Evolutionary conservation across 2,113 vertebrate genomes (phyloP).

Genomic region (Laticauda laticaudata): DNA sequence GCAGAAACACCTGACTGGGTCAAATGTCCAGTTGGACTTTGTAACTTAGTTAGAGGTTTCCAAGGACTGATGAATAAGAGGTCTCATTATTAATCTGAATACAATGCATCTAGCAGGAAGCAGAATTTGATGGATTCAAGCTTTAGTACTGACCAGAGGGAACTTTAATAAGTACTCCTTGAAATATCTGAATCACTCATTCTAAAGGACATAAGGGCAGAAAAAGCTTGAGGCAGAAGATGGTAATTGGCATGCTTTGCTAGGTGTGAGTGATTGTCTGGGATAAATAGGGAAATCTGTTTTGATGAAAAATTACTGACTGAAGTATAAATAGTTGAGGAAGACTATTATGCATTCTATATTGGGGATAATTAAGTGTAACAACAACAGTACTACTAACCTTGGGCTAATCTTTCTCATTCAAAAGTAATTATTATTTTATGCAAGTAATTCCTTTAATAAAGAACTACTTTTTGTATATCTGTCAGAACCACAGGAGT

Average conservation of each 20-base stretch:
- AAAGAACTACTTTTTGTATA: background rate
- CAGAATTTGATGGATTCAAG: background rate
- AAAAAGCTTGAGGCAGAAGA: background rate
- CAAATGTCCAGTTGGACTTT: background rate
- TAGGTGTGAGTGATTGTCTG: background rate
- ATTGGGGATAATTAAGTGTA: background rate
- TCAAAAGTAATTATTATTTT: background rate
- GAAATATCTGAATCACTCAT: background rate
- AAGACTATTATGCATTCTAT: background rate
- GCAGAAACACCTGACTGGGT: background rate
- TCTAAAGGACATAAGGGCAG: background rate
- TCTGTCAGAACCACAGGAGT: background rate
- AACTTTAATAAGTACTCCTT: background rate
- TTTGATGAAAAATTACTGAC: background rate
- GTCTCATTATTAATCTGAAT: background rate
- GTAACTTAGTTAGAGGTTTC: background rate
- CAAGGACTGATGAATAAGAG: background rate
- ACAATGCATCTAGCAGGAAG: background rate
- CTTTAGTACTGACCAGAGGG: background rate
- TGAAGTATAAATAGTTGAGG: background rate
- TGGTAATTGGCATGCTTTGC: background rate
- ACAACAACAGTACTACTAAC: background rate
- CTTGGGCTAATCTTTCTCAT: background rate
- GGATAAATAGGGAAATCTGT: background rate
- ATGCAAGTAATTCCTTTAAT: background rate